phyloP scores from a whole-genome alignment of 1,140 invertebrate genomes.

The Tyrophagus putrescentiae region DNA sequence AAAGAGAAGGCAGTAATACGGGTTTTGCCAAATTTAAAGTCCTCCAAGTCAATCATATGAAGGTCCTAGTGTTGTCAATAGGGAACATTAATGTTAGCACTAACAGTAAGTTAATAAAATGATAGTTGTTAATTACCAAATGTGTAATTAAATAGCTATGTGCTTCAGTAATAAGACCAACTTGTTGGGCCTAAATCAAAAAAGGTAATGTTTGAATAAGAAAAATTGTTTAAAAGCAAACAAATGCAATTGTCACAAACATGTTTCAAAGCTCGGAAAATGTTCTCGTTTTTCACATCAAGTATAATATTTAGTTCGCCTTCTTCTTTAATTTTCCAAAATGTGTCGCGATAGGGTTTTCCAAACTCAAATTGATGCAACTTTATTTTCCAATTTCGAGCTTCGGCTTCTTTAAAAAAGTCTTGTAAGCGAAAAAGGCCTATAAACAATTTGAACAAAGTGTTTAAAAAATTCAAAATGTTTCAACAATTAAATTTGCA shows the following conservation, averaged over 20 bases:
- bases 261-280: conserved; percentile 27
- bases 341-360: conserved; percentile 27
- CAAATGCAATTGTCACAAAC: conserved; percentile 18
- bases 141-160: conserved; percentile 56
- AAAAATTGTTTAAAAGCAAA: neutral
- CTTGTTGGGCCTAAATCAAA: conserved; percentile 56
- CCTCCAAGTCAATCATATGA: conserved; percentile 29
- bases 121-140: conserved; percentile 29
- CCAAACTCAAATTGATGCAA: conserved; percentile 27
- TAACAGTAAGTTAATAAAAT: conserved; percentile 21
- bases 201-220: neutral
- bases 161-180: conserved; percentile 61
- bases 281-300: conserved; percentile 26
- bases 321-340: conserved; percentile 28
- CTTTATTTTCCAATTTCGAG: conserved; percentile 25
- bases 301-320: conserved; percentile 27
- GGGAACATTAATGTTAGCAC: neutral
- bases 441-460: conserved; percentile 8
- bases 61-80: conserved; percentile 27
- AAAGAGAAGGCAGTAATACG: conserved; percentile 34
- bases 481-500: neutral
- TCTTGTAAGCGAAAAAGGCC: conserved; percentile 29
- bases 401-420: conserved; percentile 29
- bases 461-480: neutral
- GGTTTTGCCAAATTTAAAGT: conserved; percentile 29